Evolutionary conservation across 2,888 invertebrate species (phyloP), one percentile per base, ranked within the genome.

Genomic region (Tetragnatha montana): DNA sequence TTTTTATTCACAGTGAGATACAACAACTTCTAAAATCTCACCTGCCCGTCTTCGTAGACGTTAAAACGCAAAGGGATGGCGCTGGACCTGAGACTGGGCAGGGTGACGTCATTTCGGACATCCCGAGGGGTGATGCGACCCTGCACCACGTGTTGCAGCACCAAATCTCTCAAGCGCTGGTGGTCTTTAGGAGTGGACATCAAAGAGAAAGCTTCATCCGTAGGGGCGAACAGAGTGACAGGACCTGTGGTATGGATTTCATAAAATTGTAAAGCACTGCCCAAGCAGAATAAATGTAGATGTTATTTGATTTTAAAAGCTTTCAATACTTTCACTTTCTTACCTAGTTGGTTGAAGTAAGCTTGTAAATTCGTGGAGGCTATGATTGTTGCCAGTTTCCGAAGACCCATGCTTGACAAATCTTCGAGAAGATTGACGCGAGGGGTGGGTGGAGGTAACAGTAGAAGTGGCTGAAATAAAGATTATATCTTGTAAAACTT

Each of bases 31-130:
- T 2, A 17, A 19, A 35, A 78, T 12, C 82, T 87, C 50, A 91
- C 91, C 73, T 88, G 89, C 1, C 91, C 91, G 14, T 82, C 88
- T 12, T 91, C 82, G 81, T 91, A 91, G 0, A 89, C 86, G 22
- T 91, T 91, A n/a, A 91, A 75, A 7, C 91, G 69, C 3, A 91
- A 50, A 6, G 86, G 83, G 6, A 69, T 76, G 0, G 68, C 79
- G 17, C 76, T 50, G 0, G 90, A 35, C 19, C 83, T 70, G 6
- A 91, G 51, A 81, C 81, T 87, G 7, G 80, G 82, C 0, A 87
- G 47, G 8, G 71, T 91, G 51, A 89, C 69, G 47, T 91, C 91
- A 75, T 91, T 91, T 4, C 81, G 69, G 19, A 91, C 73, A 22
- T 89, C 81, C 10, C 8, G 7, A 17, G 81, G 71, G 60, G 22